phyloP scores from a whole-genome alignment of 2,888 invertebrate species.

The Cosmorhoe ocellata region DNA sequence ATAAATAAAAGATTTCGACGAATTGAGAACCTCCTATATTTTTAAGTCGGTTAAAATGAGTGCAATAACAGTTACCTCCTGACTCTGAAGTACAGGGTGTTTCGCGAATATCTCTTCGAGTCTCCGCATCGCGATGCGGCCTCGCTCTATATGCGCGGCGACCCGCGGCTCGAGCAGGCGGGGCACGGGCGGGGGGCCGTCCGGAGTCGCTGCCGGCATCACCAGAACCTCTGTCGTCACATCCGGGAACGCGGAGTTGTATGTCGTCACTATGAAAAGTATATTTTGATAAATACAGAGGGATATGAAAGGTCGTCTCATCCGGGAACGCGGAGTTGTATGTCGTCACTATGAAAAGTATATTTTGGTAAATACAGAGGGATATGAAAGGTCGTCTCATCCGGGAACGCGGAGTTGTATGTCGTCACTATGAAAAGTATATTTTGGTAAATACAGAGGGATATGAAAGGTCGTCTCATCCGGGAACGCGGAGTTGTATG shows the following conservation, averaged over 20 bases:
- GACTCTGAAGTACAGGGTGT: constrained; percentile 88
- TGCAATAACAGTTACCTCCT: constrained; percentile 79
- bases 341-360: constrained; percentile 2
- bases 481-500: constrained; percentile 5
- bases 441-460: too few species aligned
- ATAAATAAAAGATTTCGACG: too few species aligned
- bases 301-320: too few species aligned
- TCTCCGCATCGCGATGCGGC: constrained; percentile 87
- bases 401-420: constrained; percentile 7
- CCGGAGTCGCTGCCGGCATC: constrained; percentile 16
- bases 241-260: constrained; percentile 9
- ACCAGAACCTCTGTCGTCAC: constrained; percentile 1
- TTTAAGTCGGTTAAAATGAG: too few species aligned
- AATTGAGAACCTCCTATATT: too few species aligned
- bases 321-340: constrained; percentile 11
- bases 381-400: not conserved
- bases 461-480: constrained; percentile 5
- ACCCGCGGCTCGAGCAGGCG: constrained; percentile 83
- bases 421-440: constrained; percentile 5
- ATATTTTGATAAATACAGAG: too few species aligned
- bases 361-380: too few species aligned
- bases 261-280: constrained; percentile 4
- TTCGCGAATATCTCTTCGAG: constrained; percentile 91
- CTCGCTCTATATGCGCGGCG: constrained; percentile 89
- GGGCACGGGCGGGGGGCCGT: constrained; percentile 47